Percentiles rank a stretch among this genome's conserved stretches.
Conservation (phyloP, 2,888 invertebrate genomes). For the Caenorhabditis sulstoni region DNA sequence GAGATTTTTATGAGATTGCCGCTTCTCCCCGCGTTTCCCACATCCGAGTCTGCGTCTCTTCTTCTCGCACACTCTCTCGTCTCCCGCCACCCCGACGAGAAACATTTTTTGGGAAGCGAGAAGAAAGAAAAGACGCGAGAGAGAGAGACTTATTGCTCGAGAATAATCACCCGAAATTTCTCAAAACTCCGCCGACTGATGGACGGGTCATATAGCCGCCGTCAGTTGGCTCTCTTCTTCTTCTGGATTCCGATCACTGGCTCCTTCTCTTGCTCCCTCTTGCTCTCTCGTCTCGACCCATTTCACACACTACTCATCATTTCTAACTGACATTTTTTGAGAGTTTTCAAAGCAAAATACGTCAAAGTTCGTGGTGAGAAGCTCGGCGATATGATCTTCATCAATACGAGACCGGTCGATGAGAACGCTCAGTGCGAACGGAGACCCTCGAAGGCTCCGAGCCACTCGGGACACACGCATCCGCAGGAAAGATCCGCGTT, state of each 20-base stretch:
- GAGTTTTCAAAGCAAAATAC: neutral
- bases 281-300: conserved; percentile 27
- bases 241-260: conserved; percentile 36
- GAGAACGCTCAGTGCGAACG: conserved; percentile 59
- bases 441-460: conserved; percentile 55
- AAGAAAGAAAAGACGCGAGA: neutral
- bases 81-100: conserved; percentile 42
- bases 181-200: conserved; percentile 42
- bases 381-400: conserved; percentile 60
- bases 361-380: neutral
- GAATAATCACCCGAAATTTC: conserved; percentile 50
- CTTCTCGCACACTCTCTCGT: neutral
- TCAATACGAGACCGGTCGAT: conserved; percentile 69
- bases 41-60: conserved; percentile 4
- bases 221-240: conserved; percentile 29
- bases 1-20: conserved; percentile 32
- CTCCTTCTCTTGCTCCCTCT: conserved; percentile 17
- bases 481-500: conserved; percentile 35
- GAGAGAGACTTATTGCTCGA: conserved; percentile 12
- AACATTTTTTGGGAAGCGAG: conserved; percentile 40
- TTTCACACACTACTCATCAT: conserved; percentile 55
- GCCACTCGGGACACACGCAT: conserved; percentile 44
- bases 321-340: conserved; percentile 28
- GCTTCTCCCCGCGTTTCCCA: conserved; percentile 1
- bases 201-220: conserved; percentile 49